Conservation (phyloP, 2,888 invertebrate species). For the Adelphocoris suturalis region DNA sequence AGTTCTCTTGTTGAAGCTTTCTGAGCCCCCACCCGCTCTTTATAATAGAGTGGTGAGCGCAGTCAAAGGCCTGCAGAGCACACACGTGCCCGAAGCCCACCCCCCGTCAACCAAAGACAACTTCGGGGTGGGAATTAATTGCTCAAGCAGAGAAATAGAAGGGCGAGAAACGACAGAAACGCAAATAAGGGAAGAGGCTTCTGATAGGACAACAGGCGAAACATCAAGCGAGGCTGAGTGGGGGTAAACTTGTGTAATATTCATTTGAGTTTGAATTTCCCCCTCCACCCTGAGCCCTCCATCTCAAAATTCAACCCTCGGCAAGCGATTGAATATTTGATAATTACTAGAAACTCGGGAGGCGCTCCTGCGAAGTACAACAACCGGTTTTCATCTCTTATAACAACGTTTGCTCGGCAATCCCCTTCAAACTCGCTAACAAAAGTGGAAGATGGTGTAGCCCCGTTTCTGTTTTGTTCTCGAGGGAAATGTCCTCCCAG, state of each 20-base stretch:
- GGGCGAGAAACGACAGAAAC: constrained; percentile 31
- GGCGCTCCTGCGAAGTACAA: constrained; percentile 10
- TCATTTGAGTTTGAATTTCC: constrained; percentile 42
- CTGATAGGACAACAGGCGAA: constrained; percentile 35
- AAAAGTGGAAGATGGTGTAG: constrained; percentile 31
- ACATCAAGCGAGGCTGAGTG: constrained; percentile 3
- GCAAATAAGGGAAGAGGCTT: constrained; percentile 40
- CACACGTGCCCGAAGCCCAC: background rate
- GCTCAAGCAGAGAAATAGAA: constrained; percentile 32
- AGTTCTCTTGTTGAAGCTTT: background rate
- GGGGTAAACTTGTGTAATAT: constrained; percentile 22
- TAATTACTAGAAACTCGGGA: constrained; percentile 49
- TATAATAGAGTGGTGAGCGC: background rate
- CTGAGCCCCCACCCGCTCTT: background rate
- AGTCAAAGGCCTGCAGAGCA: background rate
- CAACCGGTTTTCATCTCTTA: constrained; percentile 36
- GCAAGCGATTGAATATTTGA: constrained; percentile 47
- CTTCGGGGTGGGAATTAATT: background rate
- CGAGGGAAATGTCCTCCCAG: background rate
- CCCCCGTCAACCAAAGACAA: background rate
- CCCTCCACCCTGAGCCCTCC: background rate
- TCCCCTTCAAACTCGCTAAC: background rate
- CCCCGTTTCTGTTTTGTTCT: constrained; percentile 22
- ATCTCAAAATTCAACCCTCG: constrained; percentile 37
- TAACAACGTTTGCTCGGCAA: background rate